Base-by-base conservation (phyloP, 1,140 invertebrate genomes). In the Drosophila nigromelanica region DNA sequence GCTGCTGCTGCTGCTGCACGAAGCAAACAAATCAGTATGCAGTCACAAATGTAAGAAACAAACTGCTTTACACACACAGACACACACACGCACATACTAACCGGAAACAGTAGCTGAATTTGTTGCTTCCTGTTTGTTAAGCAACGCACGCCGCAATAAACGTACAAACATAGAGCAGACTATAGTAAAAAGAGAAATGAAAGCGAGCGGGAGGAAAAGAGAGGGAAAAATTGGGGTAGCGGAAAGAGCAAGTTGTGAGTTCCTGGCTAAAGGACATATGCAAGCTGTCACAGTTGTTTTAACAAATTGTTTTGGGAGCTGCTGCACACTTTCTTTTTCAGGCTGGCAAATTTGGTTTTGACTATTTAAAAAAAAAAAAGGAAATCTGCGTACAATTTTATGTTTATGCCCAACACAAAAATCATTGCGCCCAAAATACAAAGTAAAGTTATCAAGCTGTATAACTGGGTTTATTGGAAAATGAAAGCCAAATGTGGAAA, bases 211-310 rank as follows among this genome's bases (percentile, higher is more conserved):
- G 3, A 30, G 39, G 18, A n/a, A 35, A 3, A 37, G 56, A 60
- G 43, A 52, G 24, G 18, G 55, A 14, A 6, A 51, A 7, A 18
- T n/a, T n/a, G 18, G 18, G 18, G 18, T 18, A 18, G 7, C 4
- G 24, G 27, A 51, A 12, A 15, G 14, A 35, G 27, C 5, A 12
- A 14, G 43, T 21, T 45, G 42, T 56, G 48, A 54, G 56, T 60
- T 72, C 47, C 74, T 60, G 24, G 68, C 73, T 24, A 80, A 78
- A 90, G 67, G 78, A 90, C 81, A 90, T 90, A 86, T 90, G 87
- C 87, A 82, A 90, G 87, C 86, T 90, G 87, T 90, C 87, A 90
- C 81, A 86, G 87, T 90, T 90, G 87, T 86, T 90, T 90, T 90
- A 90, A 90, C 87, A 90, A 90, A 90, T 90, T 90, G 86, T 90